These are phyloP conservation scores for Austrofundulus limnaeus DNA, from an alignment of 2,113 vertebrate species.

Conservation along the genomic window DNA sequence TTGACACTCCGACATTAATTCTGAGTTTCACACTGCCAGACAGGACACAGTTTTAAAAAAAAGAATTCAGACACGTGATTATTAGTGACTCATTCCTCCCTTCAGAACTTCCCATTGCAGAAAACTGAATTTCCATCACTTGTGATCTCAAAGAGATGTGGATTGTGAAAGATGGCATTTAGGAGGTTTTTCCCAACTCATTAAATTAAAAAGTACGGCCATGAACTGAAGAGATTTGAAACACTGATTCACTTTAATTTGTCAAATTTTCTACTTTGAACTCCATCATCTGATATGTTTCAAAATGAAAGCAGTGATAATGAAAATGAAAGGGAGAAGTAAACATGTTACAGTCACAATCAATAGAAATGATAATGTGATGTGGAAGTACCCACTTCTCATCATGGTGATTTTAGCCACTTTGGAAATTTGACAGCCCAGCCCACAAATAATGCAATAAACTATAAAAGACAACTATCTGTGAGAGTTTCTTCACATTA, in stretches of 20 bases:
- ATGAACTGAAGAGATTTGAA: not conserved
- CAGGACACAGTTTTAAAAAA: too few relatives aligned
- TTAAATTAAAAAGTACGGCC: not conserved
- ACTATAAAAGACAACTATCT: slow-evolving; percentile 37
- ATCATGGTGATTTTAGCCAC: slow-evolving; percentile 25
- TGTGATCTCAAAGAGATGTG: not conserved
- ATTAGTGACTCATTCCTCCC: slow-evolving; percentile 15
- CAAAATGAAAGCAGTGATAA: not conserved
- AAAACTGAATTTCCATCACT: not conserved
- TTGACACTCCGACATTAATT: too few relatives aligned
- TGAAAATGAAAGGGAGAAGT: not conserved
- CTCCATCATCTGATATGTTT: not conserved
- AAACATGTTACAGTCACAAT: not conserved
- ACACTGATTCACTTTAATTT: not conserved
- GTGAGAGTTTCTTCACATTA: slow-evolving; percentile 3
- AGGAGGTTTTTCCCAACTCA: not conserved
- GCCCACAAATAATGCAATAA: not conserved
- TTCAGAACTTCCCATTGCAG: slow-evolving; percentile 21
- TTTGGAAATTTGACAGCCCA: slow-evolving; percentile 56
- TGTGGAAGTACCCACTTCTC: slow-evolving; percentile 65
- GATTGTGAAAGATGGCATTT: slow-evolving; percentile 15
- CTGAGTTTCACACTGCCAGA: too few relatives aligned
- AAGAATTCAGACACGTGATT: slow-evolving; percentile 7
- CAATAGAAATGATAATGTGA: not conserved
- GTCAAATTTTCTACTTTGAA: not conserved